These are phyloP conservation scores for Xanthia togata DNA, from an alignment of 2,888 invertebrate genomes.

Conservation along the genomic window DNA sequence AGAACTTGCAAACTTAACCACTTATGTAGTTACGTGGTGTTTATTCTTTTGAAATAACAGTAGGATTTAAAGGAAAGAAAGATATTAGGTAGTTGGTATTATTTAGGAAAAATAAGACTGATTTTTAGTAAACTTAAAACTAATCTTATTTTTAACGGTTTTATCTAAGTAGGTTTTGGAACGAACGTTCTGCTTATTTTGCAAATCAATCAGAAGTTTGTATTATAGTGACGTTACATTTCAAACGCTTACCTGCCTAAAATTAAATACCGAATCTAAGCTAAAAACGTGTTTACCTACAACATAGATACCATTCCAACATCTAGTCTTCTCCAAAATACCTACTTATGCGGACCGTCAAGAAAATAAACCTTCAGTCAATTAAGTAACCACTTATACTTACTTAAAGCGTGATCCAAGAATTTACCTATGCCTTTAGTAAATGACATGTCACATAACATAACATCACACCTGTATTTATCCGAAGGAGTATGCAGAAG, in stretches of 20 bases:
- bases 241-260: not conserved
- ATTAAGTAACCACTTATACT: not conserved
- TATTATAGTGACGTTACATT: not conserved
- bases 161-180: not conserved
- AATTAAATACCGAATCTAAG: not conserved
- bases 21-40: conserved; percentile 25
- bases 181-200: not conserved
- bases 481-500: too few relatives aligned
- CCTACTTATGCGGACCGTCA: not conserved
- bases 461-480: too few relatives aligned
- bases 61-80: not conserved
- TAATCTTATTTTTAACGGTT: not conserved
- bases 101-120: not conserved
- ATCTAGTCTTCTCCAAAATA: not conserved
- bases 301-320: not conserved
- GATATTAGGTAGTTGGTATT: too few relatives aligned
- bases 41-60: conserved; percentile 15
- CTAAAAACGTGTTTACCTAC: not conserved
- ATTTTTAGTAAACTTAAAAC: not conserved
- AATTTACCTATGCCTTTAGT: not conserved
- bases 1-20: conserved; percentile 54
- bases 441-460: too few relatives aligned
- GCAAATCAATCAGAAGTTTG: not conserved
- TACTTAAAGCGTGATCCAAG: not conserved
- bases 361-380: not conserved